These are phyloP conservation scores for Anastrepha ludens DNA, from an alignment of 1,140 invertebrate species.

Conservation along the genomic window DNA sequence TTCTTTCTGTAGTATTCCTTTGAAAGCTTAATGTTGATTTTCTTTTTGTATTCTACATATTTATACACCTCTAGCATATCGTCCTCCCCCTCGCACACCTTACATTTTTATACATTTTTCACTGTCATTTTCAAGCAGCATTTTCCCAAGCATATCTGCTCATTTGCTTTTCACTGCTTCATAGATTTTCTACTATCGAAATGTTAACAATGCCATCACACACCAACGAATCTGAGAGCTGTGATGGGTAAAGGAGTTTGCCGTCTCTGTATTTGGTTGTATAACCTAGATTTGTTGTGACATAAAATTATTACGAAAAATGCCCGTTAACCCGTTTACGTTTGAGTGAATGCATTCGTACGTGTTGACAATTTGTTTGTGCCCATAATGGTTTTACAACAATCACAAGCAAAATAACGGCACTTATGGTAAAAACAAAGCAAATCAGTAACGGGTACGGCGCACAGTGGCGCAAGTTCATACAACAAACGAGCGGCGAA, in stretches of 20 bases:
- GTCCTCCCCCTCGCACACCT: too few relatives aligned
- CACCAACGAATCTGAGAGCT: too few relatives aligned
- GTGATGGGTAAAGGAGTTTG: too few relatives aligned
- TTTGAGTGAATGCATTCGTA: constrained; percentile 73
- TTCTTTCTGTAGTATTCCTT: neutral
- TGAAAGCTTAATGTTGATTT: neutral
- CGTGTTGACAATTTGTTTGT: constrained; percentile 73
- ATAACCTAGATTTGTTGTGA: constrained; percentile 66
- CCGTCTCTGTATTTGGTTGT: constrained; percentile 21
- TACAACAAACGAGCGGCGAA: too few relatives aligned
- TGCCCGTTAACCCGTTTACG: constrained; percentile 72
- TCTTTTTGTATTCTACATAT: neutral
- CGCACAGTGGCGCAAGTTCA: too few relatives aligned
- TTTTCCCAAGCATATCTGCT: neutral
- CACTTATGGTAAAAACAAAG: neutral
- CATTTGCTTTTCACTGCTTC: neutral
- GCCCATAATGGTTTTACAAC: neutral
- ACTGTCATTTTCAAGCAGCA: constrained; percentile 27
- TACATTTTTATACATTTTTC: neutral
- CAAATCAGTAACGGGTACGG: neutral
- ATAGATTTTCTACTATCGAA: too few relatives aligned
- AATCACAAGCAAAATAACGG: neutral
- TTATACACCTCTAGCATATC: too few relatives aligned
- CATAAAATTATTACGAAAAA: constrained; percentile 72
- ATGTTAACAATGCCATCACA: too few relatives aligned